Percentiles rank a stretch among this genome's conserved stretches.
Conservation (phyloP, 2,113 vertebrate species). For the Passer domesticus region DNA sequence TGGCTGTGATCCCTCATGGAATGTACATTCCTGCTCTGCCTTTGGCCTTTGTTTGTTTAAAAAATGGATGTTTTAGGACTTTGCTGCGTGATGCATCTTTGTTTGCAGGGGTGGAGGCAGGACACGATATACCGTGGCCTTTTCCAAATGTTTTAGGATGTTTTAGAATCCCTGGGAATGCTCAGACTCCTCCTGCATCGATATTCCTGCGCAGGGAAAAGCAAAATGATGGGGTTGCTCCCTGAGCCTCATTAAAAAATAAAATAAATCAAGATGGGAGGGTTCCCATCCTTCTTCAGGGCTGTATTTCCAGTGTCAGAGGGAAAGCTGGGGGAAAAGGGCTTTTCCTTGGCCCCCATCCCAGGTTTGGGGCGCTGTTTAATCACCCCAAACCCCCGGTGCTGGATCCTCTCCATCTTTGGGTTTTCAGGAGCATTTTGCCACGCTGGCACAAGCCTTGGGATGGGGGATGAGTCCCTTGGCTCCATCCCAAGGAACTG, state of each 20-base stretch:
- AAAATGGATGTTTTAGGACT: neutral
- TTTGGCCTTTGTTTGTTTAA: neutral
- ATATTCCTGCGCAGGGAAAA: neutral
- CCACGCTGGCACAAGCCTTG: neutral
- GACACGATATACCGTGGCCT: neutral
- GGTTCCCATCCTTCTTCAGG: neutral
- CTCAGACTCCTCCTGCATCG: neutral
- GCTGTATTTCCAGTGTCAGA: neutral
- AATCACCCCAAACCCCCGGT: neutral
- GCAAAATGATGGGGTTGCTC: neutral
- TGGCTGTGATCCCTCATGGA: neutral
- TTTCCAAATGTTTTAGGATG: neutral
- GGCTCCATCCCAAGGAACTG: neutral
- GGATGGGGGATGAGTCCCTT: neutral
- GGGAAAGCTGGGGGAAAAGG: accelerated
- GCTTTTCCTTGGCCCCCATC: neutral
- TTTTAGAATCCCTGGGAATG: neutral
- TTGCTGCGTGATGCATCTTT: neutral
- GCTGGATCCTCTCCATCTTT: accelerated
- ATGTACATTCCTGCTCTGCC: neutral
- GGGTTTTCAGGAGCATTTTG: neutral
- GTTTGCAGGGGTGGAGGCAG: neutral
- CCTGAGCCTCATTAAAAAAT: neutral
- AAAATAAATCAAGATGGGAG: neutral
- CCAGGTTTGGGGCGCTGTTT: neutral